phyloP scores from a whole-genome alignment of 2,888 invertebrate genomes.

The Danaus chrysippus region DNA sequence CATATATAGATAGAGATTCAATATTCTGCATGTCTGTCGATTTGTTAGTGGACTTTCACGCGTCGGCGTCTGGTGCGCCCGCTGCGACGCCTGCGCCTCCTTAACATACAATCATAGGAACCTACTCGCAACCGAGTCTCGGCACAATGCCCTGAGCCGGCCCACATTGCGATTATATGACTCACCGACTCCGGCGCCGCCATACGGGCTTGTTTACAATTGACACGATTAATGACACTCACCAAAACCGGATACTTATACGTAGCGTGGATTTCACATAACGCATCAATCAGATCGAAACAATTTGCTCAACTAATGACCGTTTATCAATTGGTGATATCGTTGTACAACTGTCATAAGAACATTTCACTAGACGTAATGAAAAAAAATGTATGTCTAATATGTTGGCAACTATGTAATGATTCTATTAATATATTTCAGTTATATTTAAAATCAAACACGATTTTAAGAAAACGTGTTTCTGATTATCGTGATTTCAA shows the following conservation, averaged over 20 bases:
- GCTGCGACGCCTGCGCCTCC: conserved; percentile 57
- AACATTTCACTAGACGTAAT: too few relatives aligned
- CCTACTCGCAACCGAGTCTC: conserved; percentile 35
- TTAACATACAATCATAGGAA: conserved; percentile 74
- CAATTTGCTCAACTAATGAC: background rate
- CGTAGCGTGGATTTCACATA: conserved; percentile 33
- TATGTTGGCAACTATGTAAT: too few relatives aligned
- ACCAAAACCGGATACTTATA: conserved; percentile 41
- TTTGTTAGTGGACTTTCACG: conserved; percentile 49
- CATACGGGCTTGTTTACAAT: conserved; percentile 69
- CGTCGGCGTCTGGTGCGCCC: conserved; percentile 59
- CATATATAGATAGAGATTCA: background rate
- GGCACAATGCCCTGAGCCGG: conserved; percentile 44
- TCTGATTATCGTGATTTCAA: too few relatives aligned
- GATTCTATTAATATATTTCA: too few relatives aligned
- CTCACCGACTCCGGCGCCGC: conserved; percentile 57
- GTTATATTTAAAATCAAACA: too few relatives aligned
- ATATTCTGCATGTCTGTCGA: conserved; percentile 28
- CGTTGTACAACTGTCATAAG: too few relatives aligned
- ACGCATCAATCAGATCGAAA: conserved; percentile 20
- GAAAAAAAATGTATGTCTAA: too few relatives aligned
- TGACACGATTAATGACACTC: conserved; percentile 64
- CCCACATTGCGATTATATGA: conserved; percentile 73
- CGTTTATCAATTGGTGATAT: too few relatives aligned
- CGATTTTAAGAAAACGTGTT: too few relatives aligned